Evolutionary conservation across 2,888 invertebrate species (phyloP).

Genomic region (Lampropteryx suffumata): DNA sequence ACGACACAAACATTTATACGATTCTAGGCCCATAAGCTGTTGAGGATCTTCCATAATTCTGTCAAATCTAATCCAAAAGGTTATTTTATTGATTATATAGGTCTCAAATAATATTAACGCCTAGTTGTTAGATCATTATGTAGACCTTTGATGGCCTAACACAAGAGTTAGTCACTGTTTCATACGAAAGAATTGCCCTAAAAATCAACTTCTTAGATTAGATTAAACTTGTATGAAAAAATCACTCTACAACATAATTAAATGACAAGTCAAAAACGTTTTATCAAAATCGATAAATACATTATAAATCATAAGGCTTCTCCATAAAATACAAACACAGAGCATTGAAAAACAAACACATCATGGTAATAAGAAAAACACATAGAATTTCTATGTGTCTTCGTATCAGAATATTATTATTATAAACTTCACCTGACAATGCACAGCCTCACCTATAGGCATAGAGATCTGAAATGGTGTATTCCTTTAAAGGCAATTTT

Average conservation of each 20-base stretch:
- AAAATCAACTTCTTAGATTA: background rate
- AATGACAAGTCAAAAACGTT: constrained; percentile 3
- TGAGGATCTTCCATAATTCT: constrained; percentile 5
- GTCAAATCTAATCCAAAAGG: too few species aligned
- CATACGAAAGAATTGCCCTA: background rate
- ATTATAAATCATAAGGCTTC: background rate
- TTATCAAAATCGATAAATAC: constrained; percentile 10
- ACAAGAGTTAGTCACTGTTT: too few species aligned
- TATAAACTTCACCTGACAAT: too few species aligned
- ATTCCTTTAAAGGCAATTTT: too few species aligned
- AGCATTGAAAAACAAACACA: background rate
- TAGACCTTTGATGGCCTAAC: too few species aligned
- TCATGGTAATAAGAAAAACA: background rate
- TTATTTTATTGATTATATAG: too few species aligned
- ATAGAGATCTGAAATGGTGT: too few species aligned
- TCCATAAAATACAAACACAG: background rate
- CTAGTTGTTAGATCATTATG: too few species aligned
- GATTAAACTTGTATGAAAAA: constrained; percentile 2
- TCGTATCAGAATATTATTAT: too few species aligned
- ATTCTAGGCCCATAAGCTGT: constrained; percentile 13
- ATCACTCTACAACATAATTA: constrained; percentile 1
- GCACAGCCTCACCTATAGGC: too few species aligned
- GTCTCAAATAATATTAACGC: too few species aligned
- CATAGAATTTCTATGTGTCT: too few species aligned
- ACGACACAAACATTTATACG: constrained; percentile 18